phyloP scores from a whole-genome alignment of 2,113 vertebrate genomes.

The Isurus oxyrinchus region DNA sequence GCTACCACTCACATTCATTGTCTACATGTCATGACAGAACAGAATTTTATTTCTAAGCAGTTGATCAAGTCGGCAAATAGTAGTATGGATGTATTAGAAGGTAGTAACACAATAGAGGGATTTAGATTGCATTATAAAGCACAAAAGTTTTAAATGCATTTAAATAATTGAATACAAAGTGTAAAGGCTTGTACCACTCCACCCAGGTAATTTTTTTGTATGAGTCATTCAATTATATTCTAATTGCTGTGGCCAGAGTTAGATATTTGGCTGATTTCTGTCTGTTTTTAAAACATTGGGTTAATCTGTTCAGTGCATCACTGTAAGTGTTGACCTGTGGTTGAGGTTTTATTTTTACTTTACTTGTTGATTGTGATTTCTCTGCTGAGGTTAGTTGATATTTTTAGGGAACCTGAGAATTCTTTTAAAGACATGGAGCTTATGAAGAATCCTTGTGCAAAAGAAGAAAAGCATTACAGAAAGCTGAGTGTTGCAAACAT shows the following conservation, averaged over 20 bases:
- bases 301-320: conserved; percentile 6
- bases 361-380: background rate
- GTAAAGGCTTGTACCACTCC: background rate
- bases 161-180: background rate
- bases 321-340: background rate
- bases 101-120: background rate
- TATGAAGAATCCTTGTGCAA: background rate
- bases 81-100: background rate
- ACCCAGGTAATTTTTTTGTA: background rate
- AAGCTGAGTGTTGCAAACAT: background rate
- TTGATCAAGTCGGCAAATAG: background rate
- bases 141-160: conserved; percentile 3
- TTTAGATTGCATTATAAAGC: background rate
- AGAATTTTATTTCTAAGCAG: background rate
- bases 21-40: background rate
- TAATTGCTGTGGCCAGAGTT: background rate
- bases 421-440: background rate
- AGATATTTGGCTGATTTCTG: background rate
- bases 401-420: background rate
- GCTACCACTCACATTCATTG: background rate
- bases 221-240: background rate
- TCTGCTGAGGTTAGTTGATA: background rate
- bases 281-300: background rate
- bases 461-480: background rate
- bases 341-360: background rate